Conservation (phyloP, 2,888 invertebrate genomes). For the Ellobium chinense region DNA sequence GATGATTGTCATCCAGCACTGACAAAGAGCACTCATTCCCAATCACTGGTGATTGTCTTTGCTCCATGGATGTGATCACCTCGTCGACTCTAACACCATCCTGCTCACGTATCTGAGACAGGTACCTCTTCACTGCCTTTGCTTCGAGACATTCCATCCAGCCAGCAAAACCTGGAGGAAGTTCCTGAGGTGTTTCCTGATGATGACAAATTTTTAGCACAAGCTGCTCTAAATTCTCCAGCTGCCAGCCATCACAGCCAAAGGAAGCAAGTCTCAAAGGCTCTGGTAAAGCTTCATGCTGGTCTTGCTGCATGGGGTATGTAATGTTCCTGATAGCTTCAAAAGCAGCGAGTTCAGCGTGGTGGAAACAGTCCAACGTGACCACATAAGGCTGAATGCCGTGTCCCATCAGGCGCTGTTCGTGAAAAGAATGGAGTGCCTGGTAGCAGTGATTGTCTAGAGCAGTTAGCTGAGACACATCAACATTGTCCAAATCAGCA, state of each 20-base stretch:
- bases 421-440: background rate
- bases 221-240: slow-evolving; percentile 21
- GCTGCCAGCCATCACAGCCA: background rate
- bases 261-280: slow-evolving; percentile 10
- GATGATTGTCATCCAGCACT: background rate
- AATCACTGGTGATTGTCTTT: background rate
- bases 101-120: background rate
- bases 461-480: background rate
- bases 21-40: background rate
- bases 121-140: background rate
- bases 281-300: background rate
- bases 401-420: background rate
- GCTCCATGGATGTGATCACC: background rate
- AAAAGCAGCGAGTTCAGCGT: background rate
- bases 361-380: slow-evolving; percentile 22
- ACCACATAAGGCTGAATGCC: background rate
- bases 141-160: slow-evolving; percentile 23
- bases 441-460: slow-evolving; percentile 11
- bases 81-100: background rate
- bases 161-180: background rate
- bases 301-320: background rate
- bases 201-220: background rate
- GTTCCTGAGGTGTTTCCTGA: background rate
- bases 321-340: background rate
- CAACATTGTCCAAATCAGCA: background rate